Evolutionary conservation across 2,797 vertebrate genomes (phyloP), one percentile per base, ranked within the genome.

Genomic region (Cuniculus paca): DNA sequence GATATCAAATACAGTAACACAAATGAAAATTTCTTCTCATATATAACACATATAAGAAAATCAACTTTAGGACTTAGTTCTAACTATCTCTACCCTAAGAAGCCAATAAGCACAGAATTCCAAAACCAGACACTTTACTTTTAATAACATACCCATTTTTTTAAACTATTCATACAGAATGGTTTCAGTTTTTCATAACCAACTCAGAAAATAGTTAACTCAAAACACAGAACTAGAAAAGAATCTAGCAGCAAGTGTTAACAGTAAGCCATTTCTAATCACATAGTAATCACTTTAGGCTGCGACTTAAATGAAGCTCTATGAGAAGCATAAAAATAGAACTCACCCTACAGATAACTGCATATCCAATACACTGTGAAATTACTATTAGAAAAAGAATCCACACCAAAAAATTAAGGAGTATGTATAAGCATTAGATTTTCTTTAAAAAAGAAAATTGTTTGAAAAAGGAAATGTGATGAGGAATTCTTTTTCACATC

Each of bases 301-400:
- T 86, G 6, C 34, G 56, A 97, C 91, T 72, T 95, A 78, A 96
- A 92, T 60, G 12, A 94, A 82, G 42, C n/a, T 94, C 77, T 50
- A 79, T 54, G 31, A 85, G 60, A 95, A 84, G 58, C 50, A 95
- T 50, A 91, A 90, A 95, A 95, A 92, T 14, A 91, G 91, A 94
- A 92, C 36, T 87, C 56, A 78, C 60, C 50, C 68, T 82, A 61
- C 77, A 90, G 48, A 90, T 87, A 96, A 95, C 17, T 95, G 28
- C 16, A 86, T n/a, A 60, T 60, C 42, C 68, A 97, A 56, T 77
- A 70, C 70, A 61, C 91, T 91, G 61, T 78, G 68, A 89, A 91
- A 77, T 28, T 79, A 82, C 79, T n/a, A 6, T 70, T 84, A 45
- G 17, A 77, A 89, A 48, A 42, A 48, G 56, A 65, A 91, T 34